phyloP scores from a whole-genome alignment of 2,888 invertebrate genomes.

The Noctua janthina region DNA sequence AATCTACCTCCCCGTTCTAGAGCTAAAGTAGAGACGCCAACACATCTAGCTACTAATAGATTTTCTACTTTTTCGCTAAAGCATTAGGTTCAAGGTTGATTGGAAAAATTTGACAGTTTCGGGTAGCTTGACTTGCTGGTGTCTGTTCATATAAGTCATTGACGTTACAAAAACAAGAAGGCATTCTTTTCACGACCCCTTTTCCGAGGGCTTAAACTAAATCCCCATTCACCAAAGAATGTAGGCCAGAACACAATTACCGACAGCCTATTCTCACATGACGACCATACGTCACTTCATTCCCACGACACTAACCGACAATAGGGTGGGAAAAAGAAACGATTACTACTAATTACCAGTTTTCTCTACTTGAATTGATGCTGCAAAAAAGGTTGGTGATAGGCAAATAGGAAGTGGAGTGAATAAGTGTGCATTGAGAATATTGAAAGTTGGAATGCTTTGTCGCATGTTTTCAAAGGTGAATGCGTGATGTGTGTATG shows the following conservation, averaged over 20 bases:
- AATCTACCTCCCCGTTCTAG: neutral
- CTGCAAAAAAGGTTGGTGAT: conserved; percentile 39
- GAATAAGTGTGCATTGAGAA: conserved; percentile 12
- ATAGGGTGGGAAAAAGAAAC: conserved; percentile 64
- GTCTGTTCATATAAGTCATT: neutral
- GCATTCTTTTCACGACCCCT: conserved; percentile 1
- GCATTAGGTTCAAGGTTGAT: no score
- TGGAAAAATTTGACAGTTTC: no score
- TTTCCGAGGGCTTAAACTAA: conserved; percentile 40
- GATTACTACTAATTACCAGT: conserved; percentile 61
- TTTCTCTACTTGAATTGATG: conserved; percentile 59
- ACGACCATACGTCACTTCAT: conserved; percentile 34
- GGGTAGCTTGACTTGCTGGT: no score
- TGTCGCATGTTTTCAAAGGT: conserved; percentile 3
- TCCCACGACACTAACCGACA: conserved; percentile 59
- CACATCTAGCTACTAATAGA: no score
- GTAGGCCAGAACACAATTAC: conserved; percentile 52
- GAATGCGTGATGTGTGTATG: neutral
- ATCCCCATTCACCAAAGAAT: conserved; percentile 36
- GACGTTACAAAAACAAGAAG: neutral
- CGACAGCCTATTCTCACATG: conserved; percentile 46
- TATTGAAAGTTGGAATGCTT: conserved; percentile 39
- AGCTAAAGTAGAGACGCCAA: no score
- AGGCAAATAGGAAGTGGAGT: conserved; percentile 55
- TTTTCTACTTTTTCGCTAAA: no score